Conservation (phyloP, 1,140 invertebrate species). For the Halictus rubicundus region DNA sequence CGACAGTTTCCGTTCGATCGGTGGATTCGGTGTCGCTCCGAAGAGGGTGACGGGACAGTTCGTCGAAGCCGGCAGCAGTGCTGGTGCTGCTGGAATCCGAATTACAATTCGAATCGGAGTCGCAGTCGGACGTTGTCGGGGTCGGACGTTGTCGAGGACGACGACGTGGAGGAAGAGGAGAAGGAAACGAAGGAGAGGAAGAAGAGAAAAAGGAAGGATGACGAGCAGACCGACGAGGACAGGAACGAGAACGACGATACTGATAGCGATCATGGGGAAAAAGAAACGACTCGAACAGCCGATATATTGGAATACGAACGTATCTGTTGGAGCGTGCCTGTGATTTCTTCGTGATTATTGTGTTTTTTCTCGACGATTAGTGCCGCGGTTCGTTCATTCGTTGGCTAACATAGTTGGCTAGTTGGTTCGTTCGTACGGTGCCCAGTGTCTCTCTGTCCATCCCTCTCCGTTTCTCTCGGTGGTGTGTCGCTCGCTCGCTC, state of each 20-base stretch:
- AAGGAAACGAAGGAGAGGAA: constrained; percentile 34
- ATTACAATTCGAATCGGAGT: no score
- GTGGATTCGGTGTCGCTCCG: constrained; percentile 1
- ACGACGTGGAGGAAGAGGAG: constrained; percentile 44
- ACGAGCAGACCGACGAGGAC: constrained; percentile 14
- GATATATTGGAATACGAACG: constrained; percentile 25
- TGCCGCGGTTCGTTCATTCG: background rate
- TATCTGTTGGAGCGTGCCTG: constrained; percentile 33
- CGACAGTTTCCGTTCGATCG: constrained; percentile 9
- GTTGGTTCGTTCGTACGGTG: no score
- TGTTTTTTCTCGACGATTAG: constrained; percentile 11
- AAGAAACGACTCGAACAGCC: constrained; percentile 34
- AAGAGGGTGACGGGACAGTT: constrained; percentile 26
- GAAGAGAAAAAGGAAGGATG: background rate
- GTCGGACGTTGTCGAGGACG: constrained; percentile 31
- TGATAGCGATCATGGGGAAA: constrained; percentile 20
- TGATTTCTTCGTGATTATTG: constrained; percentile 44
- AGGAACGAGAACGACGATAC: background rate
- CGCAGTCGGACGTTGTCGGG: no score
- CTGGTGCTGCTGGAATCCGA: background rate
- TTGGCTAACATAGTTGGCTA: no score
- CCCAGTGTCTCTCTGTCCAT: no score
- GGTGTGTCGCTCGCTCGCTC: constrained; percentile 25
- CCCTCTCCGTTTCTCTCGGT: constrained; percentile 3
- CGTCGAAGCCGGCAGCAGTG: constrained; percentile 38